phyloP scores from a whole-genome alignment of 1,140 invertebrate genomes.

The Gryon sp. region DNA sequence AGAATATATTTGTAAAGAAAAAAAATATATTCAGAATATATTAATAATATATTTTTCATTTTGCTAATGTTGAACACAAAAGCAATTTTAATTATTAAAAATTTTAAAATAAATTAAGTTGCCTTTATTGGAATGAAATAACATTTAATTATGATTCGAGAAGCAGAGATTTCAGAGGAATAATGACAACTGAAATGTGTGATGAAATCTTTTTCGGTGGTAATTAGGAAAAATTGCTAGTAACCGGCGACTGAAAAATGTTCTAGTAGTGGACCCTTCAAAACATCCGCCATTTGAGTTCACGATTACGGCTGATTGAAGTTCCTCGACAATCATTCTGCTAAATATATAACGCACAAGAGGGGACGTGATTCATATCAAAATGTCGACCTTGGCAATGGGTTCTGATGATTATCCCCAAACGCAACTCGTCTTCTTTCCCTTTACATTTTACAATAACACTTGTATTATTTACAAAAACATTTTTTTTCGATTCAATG shows the following conservation, averaged over 20 bases:
- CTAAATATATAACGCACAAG: constrained; percentile 51
- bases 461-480: constrained; percentile 20
- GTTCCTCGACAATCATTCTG: constrained; percentile 41
- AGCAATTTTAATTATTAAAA: too few species aligned
- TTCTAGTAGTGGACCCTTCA: constrained; percentile 21
- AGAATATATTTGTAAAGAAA: too few species aligned
- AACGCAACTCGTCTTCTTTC: constrained; percentile 33
- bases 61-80: too few species aligned
- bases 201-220: too few species aligned
- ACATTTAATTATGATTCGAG: too few species aligned
- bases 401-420: constrained; percentile 48
- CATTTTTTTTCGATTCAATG: too few species aligned
- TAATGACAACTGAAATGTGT: too few species aligned
- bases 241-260: constrained; percentile 6
- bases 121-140: too few species aligned
- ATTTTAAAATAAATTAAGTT: too few species aligned
- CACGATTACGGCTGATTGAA: constrained; percentile 52
- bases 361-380: constrained; percentile 60
- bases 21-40: too few species aligned
- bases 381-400: constrained; percentile 63
- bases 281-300: constrained; percentile 61
- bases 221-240: constrained; percentile 6
- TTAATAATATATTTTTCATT: too few species aligned
- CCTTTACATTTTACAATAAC: constrained; percentile 36
- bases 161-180: too few species aligned